phyloP scores from a whole-genome alignment of 2,888 invertebrate species.

The Caenorhabditis virilis region DNA sequence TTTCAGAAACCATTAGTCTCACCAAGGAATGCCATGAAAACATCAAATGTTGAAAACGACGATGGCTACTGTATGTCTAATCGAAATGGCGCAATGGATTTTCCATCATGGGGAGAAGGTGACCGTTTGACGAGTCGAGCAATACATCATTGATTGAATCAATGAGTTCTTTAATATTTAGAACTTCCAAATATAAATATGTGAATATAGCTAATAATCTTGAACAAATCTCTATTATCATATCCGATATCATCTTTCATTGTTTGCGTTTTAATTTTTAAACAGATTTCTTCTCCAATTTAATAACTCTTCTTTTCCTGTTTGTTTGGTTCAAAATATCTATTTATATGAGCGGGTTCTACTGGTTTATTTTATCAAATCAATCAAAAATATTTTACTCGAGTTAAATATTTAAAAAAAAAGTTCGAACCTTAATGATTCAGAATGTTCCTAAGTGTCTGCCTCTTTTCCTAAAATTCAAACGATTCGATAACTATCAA shows the following conservation, averaged over 20 bases:
- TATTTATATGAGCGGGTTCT: constrained; percentile 2
- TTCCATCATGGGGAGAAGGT: not conserved
- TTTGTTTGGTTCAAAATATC: not conserved
- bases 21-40: not conserved
- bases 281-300: no score
- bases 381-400: no score
- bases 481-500: constrained; percentile 2
- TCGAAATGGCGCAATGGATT: constrained; percentile 2
- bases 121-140: constrained; percentile 4
- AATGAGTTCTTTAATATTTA: no score
- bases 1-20: not conserved
- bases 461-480: not conserved
- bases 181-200: no score
- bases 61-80: constrained; percentile 6
- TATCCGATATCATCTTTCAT: no score
- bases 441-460: no score
- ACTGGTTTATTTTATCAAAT: not conserved
- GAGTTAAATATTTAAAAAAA: no score
- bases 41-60: constrained; percentile 3
- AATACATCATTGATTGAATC: no score
- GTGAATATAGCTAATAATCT: no score
- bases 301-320: not conserved
- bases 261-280: no score
- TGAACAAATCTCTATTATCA: no score
- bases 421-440: no score